Conservation (phyloP, 2,888 invertebrate genomes). For the Nowickia ferox region DNA sequence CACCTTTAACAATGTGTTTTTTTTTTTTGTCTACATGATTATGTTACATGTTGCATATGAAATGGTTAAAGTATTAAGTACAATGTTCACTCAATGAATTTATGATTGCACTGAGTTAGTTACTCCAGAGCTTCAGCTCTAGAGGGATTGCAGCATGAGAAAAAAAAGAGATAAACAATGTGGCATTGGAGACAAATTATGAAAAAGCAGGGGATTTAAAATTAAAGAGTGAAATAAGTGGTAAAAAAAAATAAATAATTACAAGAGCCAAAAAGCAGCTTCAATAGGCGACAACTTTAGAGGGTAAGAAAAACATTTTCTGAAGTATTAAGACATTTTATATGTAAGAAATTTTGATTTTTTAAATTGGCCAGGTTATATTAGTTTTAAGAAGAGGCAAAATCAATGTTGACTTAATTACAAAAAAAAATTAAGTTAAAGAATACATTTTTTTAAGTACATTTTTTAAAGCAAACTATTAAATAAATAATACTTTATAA, state of each 20-base stretch:
- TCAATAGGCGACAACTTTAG: neutral
- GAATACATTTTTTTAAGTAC: too few species aligned
- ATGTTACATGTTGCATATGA: constrained; percentile 70
- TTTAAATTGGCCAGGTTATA: too few species aligned
- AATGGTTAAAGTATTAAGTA: constrained; percentile 66
- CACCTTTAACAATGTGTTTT: constrained; percentile 48
- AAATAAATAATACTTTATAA: too few species aligned
- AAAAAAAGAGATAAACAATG: constrained; percentile 35
- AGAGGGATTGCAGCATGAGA: constrained; percentile 46
- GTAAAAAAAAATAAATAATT: neutral
- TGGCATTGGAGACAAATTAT: constrained; percentile 53
- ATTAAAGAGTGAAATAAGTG: neutral
- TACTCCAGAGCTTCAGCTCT: constrained; percentile 44
- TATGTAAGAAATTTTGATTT: too few species aligned
- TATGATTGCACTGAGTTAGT: constrained; percentile 69
- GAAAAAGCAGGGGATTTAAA: constrained; percentile 34
- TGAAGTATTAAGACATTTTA: too few species aligned
- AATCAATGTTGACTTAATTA: too few species aligned
- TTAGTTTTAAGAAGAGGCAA: too few species aligned
- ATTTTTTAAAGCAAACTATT: too few species aligned
- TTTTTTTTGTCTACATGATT: constrained; percentile 62
- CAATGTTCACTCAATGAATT: constrained; percentile 71
- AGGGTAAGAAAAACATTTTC: neutral
- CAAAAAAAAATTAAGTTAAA: too few species aligned
- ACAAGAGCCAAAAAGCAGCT: neutral